Evolutionary conservation across 2,888 invertebrate species (phyloP).

Genomic region (Steinernema hermaphroditum): DNA sequence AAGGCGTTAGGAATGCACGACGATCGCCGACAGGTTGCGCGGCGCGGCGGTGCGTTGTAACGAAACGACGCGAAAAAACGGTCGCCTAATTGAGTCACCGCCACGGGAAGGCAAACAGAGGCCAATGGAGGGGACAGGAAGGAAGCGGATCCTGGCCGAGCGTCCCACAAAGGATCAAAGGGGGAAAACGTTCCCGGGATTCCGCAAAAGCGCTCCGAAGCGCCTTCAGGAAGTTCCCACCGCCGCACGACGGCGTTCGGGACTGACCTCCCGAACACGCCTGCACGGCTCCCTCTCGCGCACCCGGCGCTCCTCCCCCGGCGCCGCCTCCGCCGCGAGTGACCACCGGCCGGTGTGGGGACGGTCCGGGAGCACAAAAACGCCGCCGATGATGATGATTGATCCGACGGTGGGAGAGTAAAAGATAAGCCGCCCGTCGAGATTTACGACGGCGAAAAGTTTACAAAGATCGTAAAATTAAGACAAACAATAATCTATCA

Average conservation of each 20-base stretch:
- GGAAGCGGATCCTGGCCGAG: background rate
- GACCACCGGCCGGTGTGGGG: background rate
- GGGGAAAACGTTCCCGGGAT: background rate
- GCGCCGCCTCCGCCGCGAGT: background rate
- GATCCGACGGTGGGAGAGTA: background rate
- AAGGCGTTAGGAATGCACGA: slow-evolving; percentile 20
- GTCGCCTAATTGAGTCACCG: slow-evolving; percentile 9
- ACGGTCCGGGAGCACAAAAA: slow-evolving; percentile 7
- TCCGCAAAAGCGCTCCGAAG: background rate
- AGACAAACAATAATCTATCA: background rate
- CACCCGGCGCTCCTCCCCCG: background rate
- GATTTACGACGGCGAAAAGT: background rate
- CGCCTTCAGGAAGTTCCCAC: slow-evolving; percentile 19
- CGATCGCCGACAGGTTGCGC: slow-evolving; percentile 24
- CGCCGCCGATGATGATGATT: background rate
- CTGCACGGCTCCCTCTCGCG: too few relatives aligned
- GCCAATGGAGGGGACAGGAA: background rate
- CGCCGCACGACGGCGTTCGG: background rate
- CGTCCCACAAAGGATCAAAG: background rate
- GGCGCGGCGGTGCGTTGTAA: slow-evolving; percentile 21
- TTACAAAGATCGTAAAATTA: slow-evolving; percentile 15
- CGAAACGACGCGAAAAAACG: background rate
- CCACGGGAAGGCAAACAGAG: too few relatives aligned
- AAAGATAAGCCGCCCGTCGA: background rate
- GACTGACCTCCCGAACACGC: background rate